A percentile compares a stretch with the other conserved stretches of the same genome.
These are phyloP conservation scores for Solenopsis fugax DNA, from an alignment of 1,140 invertebrate genomes.

Conservation along the genomic window DNA sequence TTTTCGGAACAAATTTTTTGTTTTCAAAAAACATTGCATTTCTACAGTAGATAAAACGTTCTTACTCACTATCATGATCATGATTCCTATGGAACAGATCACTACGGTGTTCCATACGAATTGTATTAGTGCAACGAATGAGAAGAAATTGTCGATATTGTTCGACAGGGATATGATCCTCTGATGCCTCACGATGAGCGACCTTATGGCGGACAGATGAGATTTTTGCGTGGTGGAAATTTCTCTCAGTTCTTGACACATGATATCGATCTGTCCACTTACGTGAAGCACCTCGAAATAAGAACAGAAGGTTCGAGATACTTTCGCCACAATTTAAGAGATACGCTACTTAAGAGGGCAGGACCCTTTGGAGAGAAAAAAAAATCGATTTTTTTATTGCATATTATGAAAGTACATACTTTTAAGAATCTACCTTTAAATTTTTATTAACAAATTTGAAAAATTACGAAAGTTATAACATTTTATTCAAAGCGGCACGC, in stretches of 20 bases:
- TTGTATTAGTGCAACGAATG: constrained; percentile 29
- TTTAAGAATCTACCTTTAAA: no score
- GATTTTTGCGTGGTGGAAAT: constrained; percentile 5
- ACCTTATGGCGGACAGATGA: not conserved
- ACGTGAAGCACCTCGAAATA: constrained; percentile 32
- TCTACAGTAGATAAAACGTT: not conserved
- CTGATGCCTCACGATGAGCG: constrained; percentile 32
- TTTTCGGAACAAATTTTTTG: not conserved
- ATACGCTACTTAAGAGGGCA: no score
- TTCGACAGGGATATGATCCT: constrained; percentile 47
- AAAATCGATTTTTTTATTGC: no score
- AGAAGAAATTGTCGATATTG: constrained; percentile 31
- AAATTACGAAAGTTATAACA: no score
- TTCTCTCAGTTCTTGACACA: constrained; percentile 18
- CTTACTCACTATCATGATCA: constrained; percentile 50
- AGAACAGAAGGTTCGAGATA: not conserved
- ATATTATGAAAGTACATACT: no score
- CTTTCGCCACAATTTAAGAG: not conserved
- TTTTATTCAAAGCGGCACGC: no score
- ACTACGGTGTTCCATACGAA: constrained; percentile 24
- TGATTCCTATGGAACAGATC: constrained; percentile 42
- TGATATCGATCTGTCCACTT: constrained; percentile 30
- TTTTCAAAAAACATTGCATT: not conserved
- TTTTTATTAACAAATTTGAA: no score
- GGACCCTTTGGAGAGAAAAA: no score